Percentiles rank a stretch among this genome's conserved stretches.
phyloP scores from a whole-genome alignment of 2,888 invertebrate genomes.

The Rhopalosiphum nymphaeae region DNA sequence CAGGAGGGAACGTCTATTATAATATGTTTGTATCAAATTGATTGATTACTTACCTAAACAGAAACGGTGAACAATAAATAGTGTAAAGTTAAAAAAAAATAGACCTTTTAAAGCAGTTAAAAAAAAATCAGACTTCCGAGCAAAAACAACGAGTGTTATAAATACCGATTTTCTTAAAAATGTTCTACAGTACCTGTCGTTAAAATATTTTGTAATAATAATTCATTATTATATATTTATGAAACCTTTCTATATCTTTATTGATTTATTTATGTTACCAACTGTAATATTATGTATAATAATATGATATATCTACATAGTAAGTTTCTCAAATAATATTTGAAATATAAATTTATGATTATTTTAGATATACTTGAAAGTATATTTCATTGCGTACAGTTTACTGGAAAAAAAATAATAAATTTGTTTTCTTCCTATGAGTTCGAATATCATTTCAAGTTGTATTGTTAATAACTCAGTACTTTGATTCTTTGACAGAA shows the following conservation, averaged over 20 bases:
- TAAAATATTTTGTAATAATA: not conserved
- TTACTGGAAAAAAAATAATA: not conserved
- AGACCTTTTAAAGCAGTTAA: not conserved
- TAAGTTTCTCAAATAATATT: not conserved
- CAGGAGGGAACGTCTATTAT: not conserved
- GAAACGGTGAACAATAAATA: not conserved
- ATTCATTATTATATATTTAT: not conserved
- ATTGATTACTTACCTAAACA: not conserved
- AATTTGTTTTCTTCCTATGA: not conserved
- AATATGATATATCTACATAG: not conserved
- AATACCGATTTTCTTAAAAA: not conserved
- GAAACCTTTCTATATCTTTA: not conserved
- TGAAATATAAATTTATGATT: not conserved
- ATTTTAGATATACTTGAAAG: not conserved
- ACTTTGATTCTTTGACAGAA: not conserved
- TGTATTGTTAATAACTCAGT: not conserved
- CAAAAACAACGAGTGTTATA: not conserved
- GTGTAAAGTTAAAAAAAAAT: not conserved
- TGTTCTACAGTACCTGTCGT: not conserved
- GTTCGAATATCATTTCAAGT: not conserved
- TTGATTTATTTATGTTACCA: not conserved
- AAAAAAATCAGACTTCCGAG: not conserved
- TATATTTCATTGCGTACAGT: not conserved
- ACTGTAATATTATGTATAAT: not conserved
- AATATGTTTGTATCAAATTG: slow-evolving; percentile 4